Base-by-base conservation (phyloP, 2,888 invertebrate genomes). In the Pachydiplax longipennis region DNA sequence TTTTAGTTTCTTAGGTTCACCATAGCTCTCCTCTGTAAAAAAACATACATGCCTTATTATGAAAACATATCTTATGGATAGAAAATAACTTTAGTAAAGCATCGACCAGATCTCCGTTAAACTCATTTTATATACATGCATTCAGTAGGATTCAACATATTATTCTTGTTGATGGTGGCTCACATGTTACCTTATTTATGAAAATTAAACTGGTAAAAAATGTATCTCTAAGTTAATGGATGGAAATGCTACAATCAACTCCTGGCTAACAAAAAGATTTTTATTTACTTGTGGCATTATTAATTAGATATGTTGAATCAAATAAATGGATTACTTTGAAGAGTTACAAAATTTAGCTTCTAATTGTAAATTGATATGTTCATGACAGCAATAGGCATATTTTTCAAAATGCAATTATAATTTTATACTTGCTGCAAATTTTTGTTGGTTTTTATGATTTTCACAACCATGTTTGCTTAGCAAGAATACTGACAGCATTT, bases 341-440 rank as follows among this genome's bases (percentile, higher is more conserved):
- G 25, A 73, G 13, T 31, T 73, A 73, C 4, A 31, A 73, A 73
- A 73, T 73, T 73, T 73, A 73, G 73, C 73, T 25, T 73, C 73
- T 73, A 31, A 73, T 31, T 6, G 73, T 73, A 73, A 31, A 12
- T 73, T 73, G 73, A 25, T 31, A 73, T 73, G 73, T 31, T 25
- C n/a, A 31, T 65, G 65, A 22, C n/a, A 87, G 58, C 58, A 87
- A 65, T 87, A 87, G 61, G 87, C 73, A 87, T 87, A 61, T 87
- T 87, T 37, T 87, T 40, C 73, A 25, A 87, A 61, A 87, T 61
- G 61, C 15, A 87, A 37, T 35, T 61, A 65, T 61, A 35, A n/a
- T 65, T 87, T 87, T 61, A 87, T 87, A 61, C 18, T 87, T 58
- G 37, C 12, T 65, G 35, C 53, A 61, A n/a, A 61, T 8, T 87